Conservation (phyloP, 2,888 invertebrate genomes). For the Phengaris alcon region DNA sequence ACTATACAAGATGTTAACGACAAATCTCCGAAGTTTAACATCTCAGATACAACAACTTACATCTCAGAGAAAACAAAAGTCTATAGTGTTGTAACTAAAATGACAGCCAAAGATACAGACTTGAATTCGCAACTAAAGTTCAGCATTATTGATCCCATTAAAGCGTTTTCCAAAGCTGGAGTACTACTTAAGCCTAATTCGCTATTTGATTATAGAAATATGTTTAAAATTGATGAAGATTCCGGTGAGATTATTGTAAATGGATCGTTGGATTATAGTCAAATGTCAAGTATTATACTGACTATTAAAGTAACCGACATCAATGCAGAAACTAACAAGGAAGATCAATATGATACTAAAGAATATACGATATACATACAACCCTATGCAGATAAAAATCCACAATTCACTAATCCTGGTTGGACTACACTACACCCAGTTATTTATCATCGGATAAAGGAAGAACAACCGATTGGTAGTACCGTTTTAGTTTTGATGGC, state of each 20-base stretch:
- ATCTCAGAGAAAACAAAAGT: constrained; percentile 84
- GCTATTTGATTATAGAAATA: constrained; percentile 81
- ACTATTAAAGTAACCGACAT: constrained; percentile 84
- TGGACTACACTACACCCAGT: constrained; percentile 86
- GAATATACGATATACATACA: constrained; percentile 89
- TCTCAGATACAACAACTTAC: constrained; percentile 82
- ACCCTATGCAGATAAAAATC: constrained; percentile 87
- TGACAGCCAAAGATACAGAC: constrained; percentile 86
- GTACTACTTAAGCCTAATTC: constrained; percentile 81
- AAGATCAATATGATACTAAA: constrained; percentile 81
- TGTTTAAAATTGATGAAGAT: constrained; percentile 84
- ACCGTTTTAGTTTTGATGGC: constrained; percentile 84
- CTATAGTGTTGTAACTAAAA: constrained; percentile 81
- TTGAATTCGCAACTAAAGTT: constrained; percentile 83
- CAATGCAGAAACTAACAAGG: constrained; percentile 83
- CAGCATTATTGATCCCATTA: constrained; percentile 82
- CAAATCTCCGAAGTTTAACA: constrained; percentile 87
- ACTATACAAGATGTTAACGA: constrained; percentile 88
- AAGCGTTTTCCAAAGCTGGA: constrained; percentile 87
- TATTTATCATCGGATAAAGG: constrained; percentile 83
- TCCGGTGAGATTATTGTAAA: constrained; percentile 85
- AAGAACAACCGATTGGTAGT: constrained; percentile 87
- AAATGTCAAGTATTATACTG: constrained; percentile 86
- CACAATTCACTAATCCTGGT: constrained; percentile 84
- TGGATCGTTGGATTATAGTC: constrained; percentile 84